Evolutionary conservation across 2,113 vertebrate species (phyloP).

Genomic region (Syngnathus floridae): DNA sequence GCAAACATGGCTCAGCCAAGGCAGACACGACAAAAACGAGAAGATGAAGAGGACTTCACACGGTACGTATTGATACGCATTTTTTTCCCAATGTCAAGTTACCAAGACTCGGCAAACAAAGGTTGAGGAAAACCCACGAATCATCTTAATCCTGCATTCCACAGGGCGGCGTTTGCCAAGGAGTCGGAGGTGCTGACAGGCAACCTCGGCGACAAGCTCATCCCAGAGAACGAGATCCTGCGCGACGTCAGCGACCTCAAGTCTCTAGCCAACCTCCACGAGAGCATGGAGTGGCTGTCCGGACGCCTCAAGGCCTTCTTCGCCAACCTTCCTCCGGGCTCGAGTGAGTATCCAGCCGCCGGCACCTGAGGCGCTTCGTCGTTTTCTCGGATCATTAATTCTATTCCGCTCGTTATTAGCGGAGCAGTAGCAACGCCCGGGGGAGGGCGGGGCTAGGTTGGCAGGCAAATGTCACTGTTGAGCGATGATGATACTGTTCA

Average conservation of each 20-base stretch:
- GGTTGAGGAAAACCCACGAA: background rate
- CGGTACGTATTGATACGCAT: constrained; percentile 62
- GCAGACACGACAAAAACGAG: constrained; percentile 86
- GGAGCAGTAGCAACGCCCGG: background rate
- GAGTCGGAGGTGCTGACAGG: constrained; percentile 96
- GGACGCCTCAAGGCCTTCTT: constrained; percentile 80
- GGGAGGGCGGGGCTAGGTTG: background rate
- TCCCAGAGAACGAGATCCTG: constrained; percentile 91
- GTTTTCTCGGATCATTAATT: background rate
- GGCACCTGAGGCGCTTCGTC: background rate
- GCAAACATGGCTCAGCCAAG: constrained; percentile 90
- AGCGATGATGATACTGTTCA: background rate
- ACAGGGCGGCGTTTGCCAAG: constrained; percentile 90
- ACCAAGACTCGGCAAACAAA: no score
- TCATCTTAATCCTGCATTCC: background rate
- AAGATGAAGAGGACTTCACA: constrained; percentile 94
- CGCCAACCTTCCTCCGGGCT: constrained; percentile 73
- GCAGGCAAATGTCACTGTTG: constrained; percentile 3
- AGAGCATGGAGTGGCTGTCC: constrained; percentile 97
- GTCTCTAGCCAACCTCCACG: constrained; percentile 92
- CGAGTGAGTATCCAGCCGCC: constrained; percentile 73
- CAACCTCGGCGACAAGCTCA: constrained; percentile 94
- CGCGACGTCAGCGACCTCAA: constrained; percentile 94
- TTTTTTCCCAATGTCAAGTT: no score
- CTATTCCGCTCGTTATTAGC: background rate